Conservation (phyloP, 2,888 invertebrate genomes). For the Polymixis lichenea region DNA sequence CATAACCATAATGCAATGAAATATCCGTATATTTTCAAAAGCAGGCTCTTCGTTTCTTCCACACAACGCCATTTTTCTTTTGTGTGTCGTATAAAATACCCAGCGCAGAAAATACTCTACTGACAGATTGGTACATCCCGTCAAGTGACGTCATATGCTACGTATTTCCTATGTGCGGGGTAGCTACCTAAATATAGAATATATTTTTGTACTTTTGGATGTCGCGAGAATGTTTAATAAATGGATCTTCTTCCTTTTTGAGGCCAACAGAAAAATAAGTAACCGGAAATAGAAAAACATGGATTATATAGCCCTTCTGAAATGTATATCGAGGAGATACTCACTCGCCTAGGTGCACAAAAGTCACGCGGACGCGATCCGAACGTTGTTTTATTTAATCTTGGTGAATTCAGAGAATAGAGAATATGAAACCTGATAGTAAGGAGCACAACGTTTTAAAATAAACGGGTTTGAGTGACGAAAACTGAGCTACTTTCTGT, state of each 20-base stretch:
- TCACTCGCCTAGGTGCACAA: slow-evolving; percentile 56
- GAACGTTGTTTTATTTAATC: slow-evolving; percentile 45
- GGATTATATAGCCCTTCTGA: not conserved
- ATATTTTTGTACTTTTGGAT: not conserved
- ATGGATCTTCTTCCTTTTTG: not conserved
- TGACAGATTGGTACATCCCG: too few relatives aligned
- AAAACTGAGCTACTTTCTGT: too few relatives aligned
- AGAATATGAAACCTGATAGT: not conserved
- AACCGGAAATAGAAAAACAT: not conserved
- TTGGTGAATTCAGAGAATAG: not conserved
- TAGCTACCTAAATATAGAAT: too few relatives aligned
- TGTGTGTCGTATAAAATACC: slow-evolving; percentile 3
- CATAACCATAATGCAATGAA: too few relatives aligned
- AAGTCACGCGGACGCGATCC: slow-evolving; percentile 56
- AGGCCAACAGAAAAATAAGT: not conserved
- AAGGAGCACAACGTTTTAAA: not conserved
- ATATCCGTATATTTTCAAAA: slow-evolving; percentile 13
- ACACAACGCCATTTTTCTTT: slow-evolving; percentile 6
- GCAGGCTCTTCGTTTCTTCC: not conserved
- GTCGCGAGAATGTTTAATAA: not conserved
- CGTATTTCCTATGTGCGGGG: too few relatives aligned
- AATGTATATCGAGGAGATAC: slow-evolving; percentile 46
- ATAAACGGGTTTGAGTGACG: too few relatives aligned
- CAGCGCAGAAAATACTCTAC: not conserved
- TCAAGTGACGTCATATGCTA: not conserved